Base-by-base conservation (phyloP, 2,797 vertebrate genomes). In the Sebastes paucispinis region DNA sequence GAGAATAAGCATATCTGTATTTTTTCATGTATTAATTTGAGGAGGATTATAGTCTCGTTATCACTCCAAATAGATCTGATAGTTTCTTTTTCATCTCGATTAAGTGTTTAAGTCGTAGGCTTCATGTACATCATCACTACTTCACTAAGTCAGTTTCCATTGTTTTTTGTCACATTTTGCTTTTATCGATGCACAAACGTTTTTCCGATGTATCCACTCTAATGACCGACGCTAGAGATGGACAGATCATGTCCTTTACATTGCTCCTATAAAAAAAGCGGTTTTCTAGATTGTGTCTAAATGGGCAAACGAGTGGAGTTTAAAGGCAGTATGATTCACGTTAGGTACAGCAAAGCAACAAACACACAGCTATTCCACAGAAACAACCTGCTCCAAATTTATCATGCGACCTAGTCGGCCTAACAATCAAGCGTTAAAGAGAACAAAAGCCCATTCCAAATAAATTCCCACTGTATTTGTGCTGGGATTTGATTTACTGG, bases 361-460 rank as follows among this genome's bases (percentile, higher is more conserved):
- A 93, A 91, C 88, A 80, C 69, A 75, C 79, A 80, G 82, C 91
- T 55, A 74, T 39, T 57, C 77, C 83, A 73, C 65, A 69, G 84
- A 85, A 87, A 89, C 89, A 89, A 96, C 95, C 95, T 95, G 94
- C 96, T 94, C 95, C 97, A 96, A 91, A 97, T 97, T 96, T 97
- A 97, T 97, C 96, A 97, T 96, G 84, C 94, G 95, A 97, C 96
- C 97, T 94, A 92, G 95, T 95, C 97, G 95, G 97, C 96, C 97
- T 97, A 97, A 98, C 97, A 98, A 98, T 97, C 97, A 96, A 96
- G 96, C 96, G 96, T 97, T 98, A 98, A 97, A 96, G 96, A 96
- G 96, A 98, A 98, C 97, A 99, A 96, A 98, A 99, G 97, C 97
- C 97, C 97, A 98, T 98, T 98, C 97, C 96, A 98, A 98, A 99